A percentile compares a stretch with the other conserved stretches of the same genome.
These are phyloP conservation scores for Mobula birostris DNA, from an alignment of 2,113 vertebrate genomes.

Conservation along the genomic window DNA sequence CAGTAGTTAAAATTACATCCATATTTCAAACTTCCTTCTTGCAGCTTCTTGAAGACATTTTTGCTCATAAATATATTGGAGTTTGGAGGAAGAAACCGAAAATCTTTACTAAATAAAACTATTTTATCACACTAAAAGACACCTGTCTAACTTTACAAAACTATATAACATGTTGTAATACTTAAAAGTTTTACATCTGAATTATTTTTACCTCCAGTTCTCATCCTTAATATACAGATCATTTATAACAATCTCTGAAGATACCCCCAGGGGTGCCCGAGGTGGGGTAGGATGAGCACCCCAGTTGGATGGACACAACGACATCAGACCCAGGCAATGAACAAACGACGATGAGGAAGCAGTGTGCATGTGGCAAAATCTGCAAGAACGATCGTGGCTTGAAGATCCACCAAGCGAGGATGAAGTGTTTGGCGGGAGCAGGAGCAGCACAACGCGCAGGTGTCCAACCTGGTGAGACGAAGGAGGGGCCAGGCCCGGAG, in stretches of 20 bases:
- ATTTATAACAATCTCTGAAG: background rate
- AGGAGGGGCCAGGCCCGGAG: too few relatives aligned
- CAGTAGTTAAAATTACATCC: background rate
- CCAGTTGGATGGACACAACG: too few relatives aligned
- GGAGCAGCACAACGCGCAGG: too few relatives aligned
- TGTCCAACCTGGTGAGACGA: too few relatives aligned
- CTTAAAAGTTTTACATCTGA: background rate
- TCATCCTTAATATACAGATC: background rate
- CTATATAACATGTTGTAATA: background rate
- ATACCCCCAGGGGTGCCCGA: background rate
- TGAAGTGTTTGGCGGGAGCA: too few relatives aligned
- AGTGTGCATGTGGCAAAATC: too few relatives aligned
- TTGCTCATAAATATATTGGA: background rate
- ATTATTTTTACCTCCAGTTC: background rate
- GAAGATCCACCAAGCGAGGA: too few relatives aligned
- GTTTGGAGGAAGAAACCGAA: background rate
- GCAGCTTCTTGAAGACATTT: background rate
- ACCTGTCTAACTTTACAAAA: background rate
- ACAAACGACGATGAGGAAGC: too few relatives aligned
- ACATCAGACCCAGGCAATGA: too few relatives aligned
- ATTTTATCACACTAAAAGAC: background rate
- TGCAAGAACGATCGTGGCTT: too few relatives aligned
- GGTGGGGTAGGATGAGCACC: too few relatives aligned
- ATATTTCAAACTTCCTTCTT: background rate
- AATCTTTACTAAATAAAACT: background rate